Conservation (phyloP, 2,113 vertebrate genomes). For the Microtus pennsylvanicus region DNA sequence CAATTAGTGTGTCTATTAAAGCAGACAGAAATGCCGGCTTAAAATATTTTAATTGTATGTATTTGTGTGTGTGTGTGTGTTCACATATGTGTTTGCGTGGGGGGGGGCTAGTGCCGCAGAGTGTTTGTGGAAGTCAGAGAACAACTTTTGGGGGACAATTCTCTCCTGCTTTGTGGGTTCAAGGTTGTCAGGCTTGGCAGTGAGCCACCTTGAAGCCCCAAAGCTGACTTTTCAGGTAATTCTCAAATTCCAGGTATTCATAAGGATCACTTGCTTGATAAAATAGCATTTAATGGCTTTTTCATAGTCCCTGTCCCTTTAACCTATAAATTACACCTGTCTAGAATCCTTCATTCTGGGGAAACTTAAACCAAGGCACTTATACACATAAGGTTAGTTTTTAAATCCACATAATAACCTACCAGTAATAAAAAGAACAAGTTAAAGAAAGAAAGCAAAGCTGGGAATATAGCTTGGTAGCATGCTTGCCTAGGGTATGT, state of each 20-base stretch:
- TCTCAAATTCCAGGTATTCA: not conserved
- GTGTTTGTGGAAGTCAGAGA: not conserved
- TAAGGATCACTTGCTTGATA: not conserved
- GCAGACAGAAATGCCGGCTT: not conserved
- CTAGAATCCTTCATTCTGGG: not conserved
- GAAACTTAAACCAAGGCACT: not conserved
- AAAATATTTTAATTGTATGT: not conserved
- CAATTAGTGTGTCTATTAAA: not conserved
- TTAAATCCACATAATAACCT: not conserved
- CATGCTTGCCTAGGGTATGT: not conserved
- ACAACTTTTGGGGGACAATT: not conserved
- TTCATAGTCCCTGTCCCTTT: not conserved
- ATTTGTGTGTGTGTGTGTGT: not conserved
- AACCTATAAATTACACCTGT: not conserved
- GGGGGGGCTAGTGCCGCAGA: not conserved
- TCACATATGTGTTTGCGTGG: too few relatives aligned
- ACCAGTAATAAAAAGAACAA: not conserved
- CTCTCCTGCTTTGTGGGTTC: not conserved
- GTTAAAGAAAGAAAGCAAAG: not conserved
- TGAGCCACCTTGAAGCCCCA: not conserved
- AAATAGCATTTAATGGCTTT: not conserved
- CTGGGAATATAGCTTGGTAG: not conserved
- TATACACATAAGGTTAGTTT: not conserved
- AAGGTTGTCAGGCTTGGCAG: not conserved
- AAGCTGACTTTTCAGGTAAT: constrained; percentile 5